A percentile compares a stretch with the other conserved stretches of the same genome.
phyloP scores from a whole-genome alignment of 2,113 vertebrate genomes.

The Podocnemis expansa region DNA sequence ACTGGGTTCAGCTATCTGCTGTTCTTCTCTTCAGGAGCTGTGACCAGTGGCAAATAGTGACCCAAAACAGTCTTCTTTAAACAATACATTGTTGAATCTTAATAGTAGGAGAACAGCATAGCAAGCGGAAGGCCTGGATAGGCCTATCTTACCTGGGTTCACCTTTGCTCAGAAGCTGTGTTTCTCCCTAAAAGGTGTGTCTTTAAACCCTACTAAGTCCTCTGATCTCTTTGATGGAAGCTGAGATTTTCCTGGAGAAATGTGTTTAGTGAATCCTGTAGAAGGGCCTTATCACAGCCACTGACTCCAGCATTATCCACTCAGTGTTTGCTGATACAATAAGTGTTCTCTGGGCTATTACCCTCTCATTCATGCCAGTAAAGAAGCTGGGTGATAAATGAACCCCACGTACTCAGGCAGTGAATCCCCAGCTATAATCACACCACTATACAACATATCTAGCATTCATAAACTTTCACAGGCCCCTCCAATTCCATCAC shows the following conservation, averaged over 20 bases:
- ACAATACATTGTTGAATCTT: not conserved
- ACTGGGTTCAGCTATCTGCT: not conserved
- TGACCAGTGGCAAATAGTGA: not conserved
- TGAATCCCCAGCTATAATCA: conserved; percentile 22
- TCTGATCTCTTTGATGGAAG: not conserved
- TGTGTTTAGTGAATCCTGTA: not conserved
- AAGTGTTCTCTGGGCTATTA: not conserved
- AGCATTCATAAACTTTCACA: not conserved
- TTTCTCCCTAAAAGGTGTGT: not conserved
- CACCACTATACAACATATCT: not conserved
- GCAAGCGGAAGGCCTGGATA: not conserved
- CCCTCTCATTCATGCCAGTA: conserved; percentile 6
- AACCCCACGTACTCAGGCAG: conserved; percentile 13
- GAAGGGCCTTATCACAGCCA: not conserved
- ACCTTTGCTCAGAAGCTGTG: not conserved
- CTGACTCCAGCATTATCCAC: not conserved
- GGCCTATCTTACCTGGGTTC: not conserved
- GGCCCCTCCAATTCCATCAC: not conserved
- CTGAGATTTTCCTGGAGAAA: not conserved
- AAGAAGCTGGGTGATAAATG: conserved; percentile 4
- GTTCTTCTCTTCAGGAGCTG: not conserved
- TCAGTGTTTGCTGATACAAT: not conserved
- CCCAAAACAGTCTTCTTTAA: not conserved
- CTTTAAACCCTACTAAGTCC: not conserved
- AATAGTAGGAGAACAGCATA: not conserved